Percentiles rank a stretch among this genome's conserved stretches.
Conservation (phyloP, 2,113 vertebrate genomes). For the Varanus komodoensis region DNA sequence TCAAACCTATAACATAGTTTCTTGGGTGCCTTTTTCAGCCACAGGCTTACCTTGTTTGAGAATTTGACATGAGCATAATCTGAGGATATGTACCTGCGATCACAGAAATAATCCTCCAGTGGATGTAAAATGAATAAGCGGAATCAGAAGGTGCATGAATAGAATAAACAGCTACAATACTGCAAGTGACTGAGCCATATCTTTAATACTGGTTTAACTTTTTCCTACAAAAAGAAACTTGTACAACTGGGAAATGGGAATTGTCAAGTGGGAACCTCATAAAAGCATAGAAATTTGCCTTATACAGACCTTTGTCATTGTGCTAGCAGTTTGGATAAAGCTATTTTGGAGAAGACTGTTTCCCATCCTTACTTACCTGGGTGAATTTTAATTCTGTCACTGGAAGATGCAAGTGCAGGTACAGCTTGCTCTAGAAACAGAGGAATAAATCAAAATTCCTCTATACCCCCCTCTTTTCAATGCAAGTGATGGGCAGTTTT, state of each 20-base stretch:
- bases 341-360: too few species aligned
- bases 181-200: not conserved
- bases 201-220: not conserved
- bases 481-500: not conserved
- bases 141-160: not conserved
- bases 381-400: not conserved
- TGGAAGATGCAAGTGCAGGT: not conserved
- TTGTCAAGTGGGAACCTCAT: too few species aligned
- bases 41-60: not conserved
- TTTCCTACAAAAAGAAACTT: not conserved
- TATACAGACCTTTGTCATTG: too few species aligned
- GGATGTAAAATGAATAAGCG: not conserved
- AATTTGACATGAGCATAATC: not conserved
- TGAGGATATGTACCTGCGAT: not conserved
- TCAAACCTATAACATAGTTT: too few species aligned
- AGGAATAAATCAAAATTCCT: not conserved
- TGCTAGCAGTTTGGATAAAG: too few species aligned
- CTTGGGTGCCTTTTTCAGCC: not conserved
- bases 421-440: not conserved
- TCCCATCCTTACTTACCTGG: too few species aligned
- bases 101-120: not conserved
- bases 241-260: not conserved
- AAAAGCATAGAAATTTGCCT: too few species aligned
- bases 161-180: not conserved
- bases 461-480: not conserved